Base-by-base conservation (phyloP, 2,888 invertebrate genomes). In the Perizoma affinitatum region DNA sequence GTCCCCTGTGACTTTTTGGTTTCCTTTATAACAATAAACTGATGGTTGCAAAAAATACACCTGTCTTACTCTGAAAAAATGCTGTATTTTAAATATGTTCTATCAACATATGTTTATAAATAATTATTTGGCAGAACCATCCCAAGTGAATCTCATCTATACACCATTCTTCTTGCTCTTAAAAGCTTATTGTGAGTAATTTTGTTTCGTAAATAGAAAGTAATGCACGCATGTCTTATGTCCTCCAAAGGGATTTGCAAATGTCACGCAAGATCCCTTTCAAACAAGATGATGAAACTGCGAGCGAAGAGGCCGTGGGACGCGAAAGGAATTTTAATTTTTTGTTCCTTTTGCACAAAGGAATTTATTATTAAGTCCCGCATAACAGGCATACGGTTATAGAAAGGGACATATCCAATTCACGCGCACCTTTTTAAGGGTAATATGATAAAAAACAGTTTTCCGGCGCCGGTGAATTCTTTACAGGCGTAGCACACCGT, bases 261-360 rank as follows among this genome's bases (percentile, higher is more conserved):
- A 86, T 82, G 84, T 83, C 82, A 86, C 79, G 70, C 81, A 75
- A 80, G 81, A 82, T 80, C 79, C 81, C 76, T 78, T 41, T 76
- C 74, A 78, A 87, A 84, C 80, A 83, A 85, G 85, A 88, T 85
- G 85, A 84, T 84, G 82, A 84, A 86, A 87, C 83, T 86, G 84
- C 81, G 80, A 76, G 70, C 73, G 77, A 79, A 80, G 78, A 83
- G 80, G 74, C 75, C 78, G 65, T 59, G 78, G 73, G 72, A 84
- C 88, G 83, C 76, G 88, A 74, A 79, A 82, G 79, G 86, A 88
- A 89, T 90, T 88, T 85, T 84, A 87, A 89, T 88, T 87, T 87
- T 85, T 85, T 83, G 81, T 83, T 86, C 84, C 83, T 84, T 85
- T 83, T 79, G 72, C 80, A 84, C 85, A 86, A 87, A 86, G 82